Evolutionary conservation across 2,797 vertebrate species (phyloP).

Genomic region (Odontamblyopus lacepedii): DNA sequence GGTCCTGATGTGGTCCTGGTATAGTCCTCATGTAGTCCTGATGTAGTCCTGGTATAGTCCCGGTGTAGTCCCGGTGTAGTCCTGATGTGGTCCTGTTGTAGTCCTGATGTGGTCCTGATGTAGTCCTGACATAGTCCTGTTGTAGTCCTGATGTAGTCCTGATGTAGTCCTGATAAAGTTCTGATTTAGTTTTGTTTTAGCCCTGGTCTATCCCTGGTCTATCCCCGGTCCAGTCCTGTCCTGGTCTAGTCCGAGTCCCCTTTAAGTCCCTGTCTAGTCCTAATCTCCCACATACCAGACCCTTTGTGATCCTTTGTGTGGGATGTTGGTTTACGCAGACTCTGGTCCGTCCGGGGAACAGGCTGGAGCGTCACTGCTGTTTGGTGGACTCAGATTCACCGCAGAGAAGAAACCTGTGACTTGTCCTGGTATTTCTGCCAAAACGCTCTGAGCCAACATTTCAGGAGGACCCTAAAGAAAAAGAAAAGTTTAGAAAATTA

Average conservation of each 20-base stretch:
- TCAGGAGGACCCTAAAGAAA: conserved; percentile 78
- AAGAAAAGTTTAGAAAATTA: conserved; percentile 9
- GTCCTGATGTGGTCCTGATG: background rate
- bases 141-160: background rate
- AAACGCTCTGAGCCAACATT: conserved; percentile 86
- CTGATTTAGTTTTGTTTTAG: background rate
- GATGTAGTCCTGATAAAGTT: background rate
- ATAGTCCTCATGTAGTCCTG: background rate
- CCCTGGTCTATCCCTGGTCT: background rate
- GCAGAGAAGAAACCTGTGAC: conserved; percentile 86
- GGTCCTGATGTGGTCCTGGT: background rate
- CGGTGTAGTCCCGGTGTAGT: background rate
- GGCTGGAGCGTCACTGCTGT: conserved; percentile 28
- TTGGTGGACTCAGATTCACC: conserved; percentile 82
- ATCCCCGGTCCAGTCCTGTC: background rate
- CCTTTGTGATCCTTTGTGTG: background rate
- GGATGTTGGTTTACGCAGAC: background rate
- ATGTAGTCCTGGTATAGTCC: background rate
- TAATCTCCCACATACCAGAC: background rate
- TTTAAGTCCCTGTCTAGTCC: background rate
- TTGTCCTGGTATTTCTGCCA: conserved; percentile 94
- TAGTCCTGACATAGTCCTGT: background rate
- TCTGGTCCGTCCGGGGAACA: conserved; percentile 24
- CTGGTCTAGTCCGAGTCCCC: background rate
- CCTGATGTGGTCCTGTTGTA: background rate